Conservation (phyloP, 92 coral and sea anemone genomes). For the Epizoanthus scotinus region DNA sequence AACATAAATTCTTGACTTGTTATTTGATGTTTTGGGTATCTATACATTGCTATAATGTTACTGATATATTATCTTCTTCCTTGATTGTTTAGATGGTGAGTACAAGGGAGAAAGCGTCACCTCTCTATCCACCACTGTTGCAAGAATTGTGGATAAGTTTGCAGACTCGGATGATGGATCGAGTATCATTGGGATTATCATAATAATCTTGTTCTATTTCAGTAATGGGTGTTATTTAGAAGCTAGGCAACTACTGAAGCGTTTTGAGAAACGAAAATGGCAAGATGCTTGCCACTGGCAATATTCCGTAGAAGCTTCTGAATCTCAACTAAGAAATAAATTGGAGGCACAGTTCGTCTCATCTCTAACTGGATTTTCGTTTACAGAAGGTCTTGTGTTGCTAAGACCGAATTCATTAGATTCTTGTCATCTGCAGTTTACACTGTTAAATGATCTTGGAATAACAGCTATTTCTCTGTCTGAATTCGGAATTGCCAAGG, state of each 20-base stretch:
- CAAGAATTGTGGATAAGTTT: too few species aligned
- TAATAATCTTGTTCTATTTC: too few species aligned
- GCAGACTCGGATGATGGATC: too few species aligned
- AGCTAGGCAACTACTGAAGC: not conserved
- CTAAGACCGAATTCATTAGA: not conserved
- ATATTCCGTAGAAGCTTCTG: not conserved
- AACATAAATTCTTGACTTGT: too few species aligned
- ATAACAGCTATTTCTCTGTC: not conserved
- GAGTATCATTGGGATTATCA: too few species aligned
- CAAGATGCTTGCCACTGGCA: not conserved
- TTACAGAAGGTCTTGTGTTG: not conserved
- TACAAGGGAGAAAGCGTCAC: too few species aligned
- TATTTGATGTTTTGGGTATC: too few species aligned
- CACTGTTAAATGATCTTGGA: conserved; percentile 2
- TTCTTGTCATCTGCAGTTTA: not conserved
- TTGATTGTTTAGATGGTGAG: too few species aligned
- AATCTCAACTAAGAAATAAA: not conserved
- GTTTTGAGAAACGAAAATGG: not conserved
- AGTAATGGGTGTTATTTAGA: not conserved
- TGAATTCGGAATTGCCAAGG: not conserved
- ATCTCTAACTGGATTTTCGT: not conserved
- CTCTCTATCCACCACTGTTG: too few species aligned
- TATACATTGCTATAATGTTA: too few species aligned
- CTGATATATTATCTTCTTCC: too few species aligned
- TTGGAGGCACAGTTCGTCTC: not conserved